A percentile compares a stretch with the other conserved stretches of the same genome.
Conservation (phyloP, 2,797 vertebrate genomes). For the Micropoecilia bifurca region DNA sequence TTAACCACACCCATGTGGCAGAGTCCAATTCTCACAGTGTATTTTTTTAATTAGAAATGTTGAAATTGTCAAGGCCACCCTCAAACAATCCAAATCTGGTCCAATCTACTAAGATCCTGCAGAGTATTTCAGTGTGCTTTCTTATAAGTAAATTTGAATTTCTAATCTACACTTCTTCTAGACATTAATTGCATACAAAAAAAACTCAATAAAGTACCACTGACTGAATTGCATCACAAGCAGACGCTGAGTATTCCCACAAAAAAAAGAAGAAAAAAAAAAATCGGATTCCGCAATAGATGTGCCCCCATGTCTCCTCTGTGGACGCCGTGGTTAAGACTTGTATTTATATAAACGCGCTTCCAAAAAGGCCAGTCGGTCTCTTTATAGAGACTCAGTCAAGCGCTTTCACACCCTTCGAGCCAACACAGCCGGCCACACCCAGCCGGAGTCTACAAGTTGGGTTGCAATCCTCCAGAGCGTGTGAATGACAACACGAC, state of each 20-base stretch:
- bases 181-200: background rate
- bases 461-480: background rate
- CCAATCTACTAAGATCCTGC: background rate
- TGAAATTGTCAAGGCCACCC: constrained; percentile 24
- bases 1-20: constrained; percentile 77
- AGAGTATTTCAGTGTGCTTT: background rate
- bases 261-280: constrained; percentile 56
- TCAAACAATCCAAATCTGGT: constrained; percentile 23
- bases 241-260: constrained; percentile 69
- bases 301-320: constrained; percentile 32
- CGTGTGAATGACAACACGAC: background rate
- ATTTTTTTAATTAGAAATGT: constrained; percentile 30
- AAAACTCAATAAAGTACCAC: constrained; percentile 1
- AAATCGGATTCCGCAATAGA: constrained; percentile 34
- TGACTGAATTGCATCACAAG: constrained; percentile 22
- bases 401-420: constrained; percentile 23
- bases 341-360: constrained; percentile 8
- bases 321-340: constrained; percentile 17
- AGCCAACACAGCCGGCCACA: constrained; percentile 52
- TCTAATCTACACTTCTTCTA: background rate
- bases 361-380: constrained; percentile 25
- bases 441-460: constrained; percentile 54
- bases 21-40: constrained; percentile 62
- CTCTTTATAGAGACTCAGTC: background rate
- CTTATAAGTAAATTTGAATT: background rate